Evolutionary conservation across 2,797 vertebrate genomes (phyloP), one percentile per base, ranked within the genome.

Genomic region (Heterohyrax brucei): DNA sequence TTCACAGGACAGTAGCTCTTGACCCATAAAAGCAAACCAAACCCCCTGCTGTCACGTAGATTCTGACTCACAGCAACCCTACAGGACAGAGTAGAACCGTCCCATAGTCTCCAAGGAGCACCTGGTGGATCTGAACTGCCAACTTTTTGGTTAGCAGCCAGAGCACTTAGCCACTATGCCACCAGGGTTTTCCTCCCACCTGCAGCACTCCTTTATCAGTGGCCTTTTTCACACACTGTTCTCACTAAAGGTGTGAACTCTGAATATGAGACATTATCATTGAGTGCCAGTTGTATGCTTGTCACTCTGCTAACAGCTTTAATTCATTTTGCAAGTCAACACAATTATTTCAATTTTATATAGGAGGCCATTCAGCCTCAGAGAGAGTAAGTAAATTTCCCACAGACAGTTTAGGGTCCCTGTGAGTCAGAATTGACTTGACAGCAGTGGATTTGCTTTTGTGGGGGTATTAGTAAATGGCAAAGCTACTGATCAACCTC

Each of bases 251-350:
- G 18, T 39, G 78, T 73, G 59, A 61, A 30, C 30, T 90, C 26
- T 53, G n/a, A 87, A 91, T 7, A 50, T 19, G 61, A 88, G 33
- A 95, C 33, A 93, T 62, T 68, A 70, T 21, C 53, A 61, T 75
- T 77, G 50, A 91, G 73, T 10, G 84, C 26, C 66, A 84, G 10
- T 73, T 26, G 73, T 18, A 76, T 30, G 64, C 46, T 39, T 73
- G 64, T 22, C 59, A 83, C 28, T 61, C 64, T 76, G 24, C 33
- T 73, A 87, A 30, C 33, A 89, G 33, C n/a, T 91, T 91, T 84
- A 70, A 75, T 39, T 87, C 44, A 75, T 56, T 93, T 87, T 75
- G 13, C 59, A 91, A 95, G 46, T 75, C 66, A 88, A 73, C 6
- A 62, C 7, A 8, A 78, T 50, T 78, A 78, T 30, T 26, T 10